Conservation (phyloP, 2,113 vertebrate species). For the Brachionichthys hirsutus region DNA sequence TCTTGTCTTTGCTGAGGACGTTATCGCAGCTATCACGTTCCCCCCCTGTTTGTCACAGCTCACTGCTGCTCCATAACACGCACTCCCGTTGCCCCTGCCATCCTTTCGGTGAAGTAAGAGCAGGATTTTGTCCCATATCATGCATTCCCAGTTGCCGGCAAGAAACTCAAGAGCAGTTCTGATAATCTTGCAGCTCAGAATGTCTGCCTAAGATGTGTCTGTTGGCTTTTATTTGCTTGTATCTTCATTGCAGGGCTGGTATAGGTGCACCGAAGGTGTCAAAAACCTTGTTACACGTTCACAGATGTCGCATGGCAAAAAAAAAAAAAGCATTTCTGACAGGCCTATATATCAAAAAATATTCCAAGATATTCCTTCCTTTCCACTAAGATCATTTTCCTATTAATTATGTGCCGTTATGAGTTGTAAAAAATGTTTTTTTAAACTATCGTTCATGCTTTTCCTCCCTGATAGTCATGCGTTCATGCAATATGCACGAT, state of each 20-base stretch:
- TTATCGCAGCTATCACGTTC: constrained; percentile 49
- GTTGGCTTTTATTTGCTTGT: constrained; percentile 13
- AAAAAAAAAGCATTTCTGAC: too few species aligned
- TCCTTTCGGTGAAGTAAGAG: constrained; percentile 16
- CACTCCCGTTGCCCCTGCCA: constrained; percentile 34
- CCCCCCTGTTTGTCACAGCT: constrained; percentile 47
- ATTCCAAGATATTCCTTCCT: too few species aligned
- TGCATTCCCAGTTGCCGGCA: constrained; percentile 6
- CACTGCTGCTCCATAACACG: constrained; percentile 59
- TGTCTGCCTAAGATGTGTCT: constrained; percentile 19
- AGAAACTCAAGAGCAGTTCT: constrained; percentile 10
- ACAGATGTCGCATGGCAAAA: too few species aligned
- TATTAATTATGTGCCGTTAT: too few species aligned
- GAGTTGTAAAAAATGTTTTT: too few species aligned
- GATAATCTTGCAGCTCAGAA: constrained; percentile 8
- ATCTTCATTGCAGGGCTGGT: constrained; percentile 9
- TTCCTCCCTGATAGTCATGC: too few species aligned
- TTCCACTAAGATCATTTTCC: too few species aligned
- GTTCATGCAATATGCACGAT: background rate
- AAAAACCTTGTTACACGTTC: background rate
- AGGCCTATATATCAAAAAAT: too few species aligned
- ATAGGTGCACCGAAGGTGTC: constrained; percentile 8
- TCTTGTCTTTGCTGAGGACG: constrained; percentile 35
- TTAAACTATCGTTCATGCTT: too few species aligned
- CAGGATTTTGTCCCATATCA: background rate